Evolutionary conservation across 2,113 vertebrate genomes (phyloP).

Genomic region (Paedocypris sp.): DNA sequence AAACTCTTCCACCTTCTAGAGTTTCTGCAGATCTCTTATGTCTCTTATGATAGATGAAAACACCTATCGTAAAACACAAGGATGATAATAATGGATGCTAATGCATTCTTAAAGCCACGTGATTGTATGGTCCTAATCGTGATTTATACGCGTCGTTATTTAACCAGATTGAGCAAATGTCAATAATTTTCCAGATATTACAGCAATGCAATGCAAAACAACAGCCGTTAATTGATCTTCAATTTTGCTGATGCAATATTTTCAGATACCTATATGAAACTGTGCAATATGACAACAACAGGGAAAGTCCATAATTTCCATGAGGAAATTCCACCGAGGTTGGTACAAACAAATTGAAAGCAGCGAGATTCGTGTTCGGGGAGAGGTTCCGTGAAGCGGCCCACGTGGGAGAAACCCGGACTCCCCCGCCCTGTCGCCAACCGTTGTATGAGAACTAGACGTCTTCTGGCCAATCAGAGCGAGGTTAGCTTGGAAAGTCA

Average conservation of each 20-base stretch:
- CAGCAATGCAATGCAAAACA: too few relatives aligned
- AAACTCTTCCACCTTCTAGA: constrained; percentile 21
- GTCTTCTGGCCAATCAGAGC: constrained; percentile 40
- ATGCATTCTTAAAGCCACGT: too few relatives aligned
- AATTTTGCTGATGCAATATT: background rate
- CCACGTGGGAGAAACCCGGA: constrained; percentile 52
- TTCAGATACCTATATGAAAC: background rate
- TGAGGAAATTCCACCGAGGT: constrained; percentile 42
- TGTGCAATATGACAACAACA: background rate
- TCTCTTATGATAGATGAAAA: too few relatives aligned
- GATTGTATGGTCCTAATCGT: too few relatives aligned
- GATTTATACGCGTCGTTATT: too few relatives aligned
- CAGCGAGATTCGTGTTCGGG: background rate
- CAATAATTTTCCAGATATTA: too few relatives aligned
- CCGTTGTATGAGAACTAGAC: constrained; percentile 23
- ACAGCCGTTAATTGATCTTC: too few relatives aligned
- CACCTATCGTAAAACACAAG: background rate
- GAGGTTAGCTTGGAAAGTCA: background rate
- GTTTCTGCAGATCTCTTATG: background rate
- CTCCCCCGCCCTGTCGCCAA: constrained; percentile 44
- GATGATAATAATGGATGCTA: background rate
- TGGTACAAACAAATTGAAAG: constrained; percentile 41
- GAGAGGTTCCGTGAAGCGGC: constrained; percentile 49
- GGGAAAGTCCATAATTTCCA: constrained; percentile 4
- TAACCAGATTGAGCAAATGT: too few relatives aligned